Conservation (phyloP, 2,888 invertebrate species). For the Chrysolina oricalcia region DNA sequence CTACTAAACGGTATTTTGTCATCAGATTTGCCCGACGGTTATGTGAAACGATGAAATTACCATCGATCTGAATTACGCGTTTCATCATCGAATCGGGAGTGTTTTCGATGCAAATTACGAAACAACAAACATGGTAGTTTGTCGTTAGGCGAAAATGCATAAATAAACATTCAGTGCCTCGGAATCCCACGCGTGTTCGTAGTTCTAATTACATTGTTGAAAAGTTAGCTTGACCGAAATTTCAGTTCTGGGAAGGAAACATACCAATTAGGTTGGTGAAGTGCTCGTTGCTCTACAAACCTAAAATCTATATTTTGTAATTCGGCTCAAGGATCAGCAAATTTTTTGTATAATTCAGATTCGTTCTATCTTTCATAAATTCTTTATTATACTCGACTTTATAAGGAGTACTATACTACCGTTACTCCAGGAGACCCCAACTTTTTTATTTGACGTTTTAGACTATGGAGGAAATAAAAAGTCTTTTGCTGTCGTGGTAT, state of each 20-base stretch:
- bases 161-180: constrained; percentile 4
- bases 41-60: constrained; percentile 2
- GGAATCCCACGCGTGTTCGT: constrained; percentile 27
- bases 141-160: constrained; percentile 14
- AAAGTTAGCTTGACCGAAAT: background rate
- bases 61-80: constrained; percentile 10
- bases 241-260: background rate
- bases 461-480: too few species aligned
- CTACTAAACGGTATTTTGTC: constrained; percentile 4
- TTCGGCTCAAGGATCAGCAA: too few species aligned
- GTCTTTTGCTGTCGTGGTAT: too few species aligned
- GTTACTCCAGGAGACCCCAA: too few species aligned
- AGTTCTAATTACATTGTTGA: constrained; percentile 11
- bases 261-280: background rate
- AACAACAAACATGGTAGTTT: constrained; percentile 16
- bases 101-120: constrained; percentile 27
- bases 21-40: background rate
- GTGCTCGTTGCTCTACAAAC: too few species aligned
- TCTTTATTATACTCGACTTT: too few species aligned
- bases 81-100: constrained; percentile 26
- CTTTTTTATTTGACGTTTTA: too few species aligned
- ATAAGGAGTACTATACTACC: too few species aligned
- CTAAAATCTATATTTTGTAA: too few species aligned
- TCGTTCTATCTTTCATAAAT: too few species aligned
- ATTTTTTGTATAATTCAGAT: too few species aligned